Base-by-base conservation (phyloP, 53 echinoderm and acorn worm genomes). In the Antedon mediterranea region DNA sequence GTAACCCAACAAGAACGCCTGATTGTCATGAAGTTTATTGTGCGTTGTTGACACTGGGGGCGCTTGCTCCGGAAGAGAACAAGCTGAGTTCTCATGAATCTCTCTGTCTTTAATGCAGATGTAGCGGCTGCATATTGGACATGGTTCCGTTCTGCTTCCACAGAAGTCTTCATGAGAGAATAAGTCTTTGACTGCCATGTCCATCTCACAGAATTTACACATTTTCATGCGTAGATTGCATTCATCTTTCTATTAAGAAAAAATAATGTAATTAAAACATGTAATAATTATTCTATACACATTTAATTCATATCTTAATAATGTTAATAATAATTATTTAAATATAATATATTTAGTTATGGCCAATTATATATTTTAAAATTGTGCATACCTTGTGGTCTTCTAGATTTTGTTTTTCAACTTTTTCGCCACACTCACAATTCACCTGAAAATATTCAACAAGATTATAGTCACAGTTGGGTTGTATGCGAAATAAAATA, bases 191-290 rank as follows among this genome's bases (percentile, higher is more conserved):
- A 44, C 77, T 34, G 85, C 71, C 72, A 94, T 76, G 4, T 87
- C 91, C 71, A 94, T 81, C 71, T 94, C 91, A 75, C 95, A 94
- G 84, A 87, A 94, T 70, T 89, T 87, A 78, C 95, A 94, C 20
- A 78, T 80, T 20, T 77, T 84, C 28, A 79, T 81, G 15, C 95
- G 83, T 30, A 85, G 83, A 18, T 44, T 71, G 79, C 95, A 94
- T 13, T 81, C 75, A 11, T 83, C 85, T 43, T 82, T 78, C 91
- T 91, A 78, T 4, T 13, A 81, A 27, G 20, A 20, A 32, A 37
- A 6, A 37, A 4, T 6, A 11, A 11, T 37, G 37, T 6, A 37
- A 6, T 37, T 37, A 6, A n/a, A n/a, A n/a, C n/a, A n/a, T n/a
- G n/a, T n/a, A n/a, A n/a, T n/a, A n/a, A n/a, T n/a, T n/a, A n/a